A percentile compares a stretch with the other conserved stretches of the same genome.
phyloP scores from a whole-genome alignment of 2,888 invertebrate genomes.

The Macroteleia sp. region DNA sequence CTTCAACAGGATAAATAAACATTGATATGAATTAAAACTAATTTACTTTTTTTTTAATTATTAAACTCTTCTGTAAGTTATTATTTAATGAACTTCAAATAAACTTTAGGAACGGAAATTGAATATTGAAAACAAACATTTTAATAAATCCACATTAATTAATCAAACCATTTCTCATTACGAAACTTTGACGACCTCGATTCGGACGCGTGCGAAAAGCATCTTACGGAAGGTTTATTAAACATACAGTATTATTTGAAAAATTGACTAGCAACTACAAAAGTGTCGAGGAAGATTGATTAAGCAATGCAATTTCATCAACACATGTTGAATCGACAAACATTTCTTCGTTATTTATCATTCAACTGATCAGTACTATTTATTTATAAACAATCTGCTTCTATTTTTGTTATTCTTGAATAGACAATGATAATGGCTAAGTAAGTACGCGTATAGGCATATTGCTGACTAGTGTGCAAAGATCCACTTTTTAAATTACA shows the following conservation, averaged over 20 bases:
- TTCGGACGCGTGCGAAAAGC: neutral
- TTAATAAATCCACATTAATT: neutral
- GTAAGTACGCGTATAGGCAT: constrained; percentile 56
- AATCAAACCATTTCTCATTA: neutral
- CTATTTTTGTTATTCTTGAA: constrained; percentile 12
- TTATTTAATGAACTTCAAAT: no score
- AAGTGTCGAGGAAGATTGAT: constrained; percentile 35
- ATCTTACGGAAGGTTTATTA: constrained; percentile 8
- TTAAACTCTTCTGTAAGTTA: no score
- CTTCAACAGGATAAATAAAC: no score
- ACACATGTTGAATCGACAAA: constrained; percentile 21
- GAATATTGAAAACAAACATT: no score
- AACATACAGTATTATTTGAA: neutral
- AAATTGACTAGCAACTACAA: constrained; percentile 28
- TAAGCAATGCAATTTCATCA: constrained; percentile 14
- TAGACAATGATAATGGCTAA: constrained; percentile 5
- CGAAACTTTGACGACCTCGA: neutral
- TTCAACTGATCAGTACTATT: constrained; percentile 36
- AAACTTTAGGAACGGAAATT: no score
- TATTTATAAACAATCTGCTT: constrained; percentile 38
- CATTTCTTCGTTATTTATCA: constrained; percentile 41
- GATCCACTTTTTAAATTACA: constrained; percentile 73
- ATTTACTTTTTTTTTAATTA: no score
- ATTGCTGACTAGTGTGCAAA: constrained; percentile 75
- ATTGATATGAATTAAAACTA: no score